These are phyloP conservation scores for Morinoia aosen DNA, from an alignment of 2,888 invertebrate species.

Conservation along the genomic window DNA sequence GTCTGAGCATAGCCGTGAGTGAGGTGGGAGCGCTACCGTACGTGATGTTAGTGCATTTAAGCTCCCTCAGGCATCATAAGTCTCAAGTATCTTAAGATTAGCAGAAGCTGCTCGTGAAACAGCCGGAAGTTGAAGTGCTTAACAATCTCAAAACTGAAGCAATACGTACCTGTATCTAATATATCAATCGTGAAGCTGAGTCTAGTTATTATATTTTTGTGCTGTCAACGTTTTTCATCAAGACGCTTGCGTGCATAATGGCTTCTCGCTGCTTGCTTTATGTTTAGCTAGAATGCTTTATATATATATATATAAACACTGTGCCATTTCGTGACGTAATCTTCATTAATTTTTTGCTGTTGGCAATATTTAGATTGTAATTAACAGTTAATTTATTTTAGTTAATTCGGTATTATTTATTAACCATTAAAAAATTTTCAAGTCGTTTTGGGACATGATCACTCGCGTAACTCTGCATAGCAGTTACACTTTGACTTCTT, in stretches of 20 bases:
- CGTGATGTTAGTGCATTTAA: neutral
- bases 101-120: neutral
- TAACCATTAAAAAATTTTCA: no score
- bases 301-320: neutral
- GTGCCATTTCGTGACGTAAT: neutral
- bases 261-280: neutral
- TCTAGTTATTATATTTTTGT: neutral
- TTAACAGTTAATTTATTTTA: neutral
- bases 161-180: neutral
- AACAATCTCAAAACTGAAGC: neutral
- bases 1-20: neutral
- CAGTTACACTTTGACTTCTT: neutral
- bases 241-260: neutral
- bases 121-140: neutral
- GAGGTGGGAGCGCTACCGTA: neutral
- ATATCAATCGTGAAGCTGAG: neutral
- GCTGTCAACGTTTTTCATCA: neutral
- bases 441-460: no score
- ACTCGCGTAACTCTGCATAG: neutral
- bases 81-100: neutral
- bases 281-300: neutral
- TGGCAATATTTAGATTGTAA: neutral
- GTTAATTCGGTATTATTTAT: no score
- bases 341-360: neutral
- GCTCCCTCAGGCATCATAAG: neutral